phyloP scores from a whole-genome alignment of 2,888 invertebrate species.

The Junonia oenone region DNA sequence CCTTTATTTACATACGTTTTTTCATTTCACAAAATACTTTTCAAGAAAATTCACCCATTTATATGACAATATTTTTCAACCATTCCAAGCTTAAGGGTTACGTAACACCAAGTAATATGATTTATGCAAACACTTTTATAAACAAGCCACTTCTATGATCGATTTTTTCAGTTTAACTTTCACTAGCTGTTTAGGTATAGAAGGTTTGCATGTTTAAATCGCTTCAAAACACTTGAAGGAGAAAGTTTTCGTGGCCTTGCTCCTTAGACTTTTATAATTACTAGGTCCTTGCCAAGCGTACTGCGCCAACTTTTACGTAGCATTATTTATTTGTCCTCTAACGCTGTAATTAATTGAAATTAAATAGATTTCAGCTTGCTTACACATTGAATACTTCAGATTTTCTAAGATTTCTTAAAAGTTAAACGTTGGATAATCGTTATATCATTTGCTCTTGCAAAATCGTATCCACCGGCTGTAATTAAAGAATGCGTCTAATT shows the following conservation, averaged over 20 bases:
- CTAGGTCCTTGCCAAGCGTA: constrained; percentile 22
- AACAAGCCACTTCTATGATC: constrained; percentile 3
- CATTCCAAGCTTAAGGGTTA: neutral
- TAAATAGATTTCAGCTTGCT: neutral
- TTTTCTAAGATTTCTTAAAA: neutral
- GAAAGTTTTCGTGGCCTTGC: constrained; percentile 53
- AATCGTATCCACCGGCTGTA: neutral
- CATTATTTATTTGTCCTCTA: constrained; percentile 3
- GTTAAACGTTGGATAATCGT: neutral
- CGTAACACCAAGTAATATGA: neutral
- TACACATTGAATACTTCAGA: neutral
- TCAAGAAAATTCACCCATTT: no score
- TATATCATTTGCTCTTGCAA: neutral
- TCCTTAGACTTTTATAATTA: constrained; percentile 28
- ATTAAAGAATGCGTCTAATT: constrained; percentile 4
- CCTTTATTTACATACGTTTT: neutral
- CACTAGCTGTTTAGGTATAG: constrained; percentile 24
- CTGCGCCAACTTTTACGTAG: constrained; percentile 14
- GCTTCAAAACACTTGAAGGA: constrained; percentile 34
- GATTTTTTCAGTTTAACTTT: constrained; percentile 15
- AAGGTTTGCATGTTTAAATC: constrained; percentile 30
- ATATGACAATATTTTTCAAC: neutral
- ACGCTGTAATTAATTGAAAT: neutral
- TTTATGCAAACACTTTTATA: constrained; percentile 7
- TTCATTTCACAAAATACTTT: neutral